Evolutionary conservation across 2,797 vertebrate species (phyloP).

Genomic region (Mico argentatus): DNA sequence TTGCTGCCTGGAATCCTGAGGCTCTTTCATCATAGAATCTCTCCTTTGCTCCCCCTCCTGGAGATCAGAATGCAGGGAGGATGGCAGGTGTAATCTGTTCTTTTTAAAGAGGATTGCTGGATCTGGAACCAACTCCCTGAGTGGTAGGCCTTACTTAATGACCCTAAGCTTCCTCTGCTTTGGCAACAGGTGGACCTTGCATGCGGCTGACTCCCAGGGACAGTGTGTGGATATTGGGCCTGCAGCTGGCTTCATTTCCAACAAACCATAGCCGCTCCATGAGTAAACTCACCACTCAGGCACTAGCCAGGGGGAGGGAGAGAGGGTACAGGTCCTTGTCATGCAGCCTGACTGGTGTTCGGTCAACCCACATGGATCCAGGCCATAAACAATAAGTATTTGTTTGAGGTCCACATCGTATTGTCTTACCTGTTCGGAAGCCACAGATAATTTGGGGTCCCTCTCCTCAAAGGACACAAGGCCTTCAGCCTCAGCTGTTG

Average conservation of each 20-base stretch:
- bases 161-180: not conserved
- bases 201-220: not conserved
- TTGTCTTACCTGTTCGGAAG: not conserved
- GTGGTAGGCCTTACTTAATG: not conserved
- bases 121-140: not conserved
- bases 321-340: not conserved
- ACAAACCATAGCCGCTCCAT: fast-evolving
- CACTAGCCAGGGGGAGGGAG: fast-evolving
- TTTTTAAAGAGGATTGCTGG: not conserved
- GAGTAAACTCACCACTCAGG: fast-evolving
- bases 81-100: not conserved
- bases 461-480: not conserved
- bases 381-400: not conserved
- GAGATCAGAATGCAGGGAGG: not conserved
- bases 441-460: not conserved
- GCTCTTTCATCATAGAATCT: not conserved
- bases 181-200: not conserved
- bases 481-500: not conserved
- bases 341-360: too few relatives aligned
- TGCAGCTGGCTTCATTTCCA: not conserved
- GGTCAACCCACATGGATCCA: not conserved
- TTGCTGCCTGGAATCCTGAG: not conserved
- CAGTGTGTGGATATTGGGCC: not conserved
- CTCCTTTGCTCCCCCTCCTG: not conserved
- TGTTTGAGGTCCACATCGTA: not conserved